phyloP scores from a whole-genome alignment of 2,888 invertebrate species.

The Meta bourneti region DNA sequence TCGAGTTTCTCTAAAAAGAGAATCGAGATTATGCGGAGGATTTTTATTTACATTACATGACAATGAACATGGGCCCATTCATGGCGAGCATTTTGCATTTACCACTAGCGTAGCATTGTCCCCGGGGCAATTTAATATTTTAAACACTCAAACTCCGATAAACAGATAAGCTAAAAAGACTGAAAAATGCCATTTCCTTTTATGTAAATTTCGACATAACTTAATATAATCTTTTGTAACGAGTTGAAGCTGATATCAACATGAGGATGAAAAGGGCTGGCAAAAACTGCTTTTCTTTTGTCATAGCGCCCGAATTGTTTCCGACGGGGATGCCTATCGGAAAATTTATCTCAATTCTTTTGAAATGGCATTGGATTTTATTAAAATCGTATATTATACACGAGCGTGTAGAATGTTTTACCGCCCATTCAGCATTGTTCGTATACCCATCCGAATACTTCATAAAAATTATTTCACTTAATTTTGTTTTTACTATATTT shows the following conservation, averaged over 20 bases:
- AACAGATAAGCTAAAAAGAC: conserved; percentile 25
- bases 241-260: conserved; percentile 22
- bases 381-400: neutral
- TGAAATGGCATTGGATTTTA: neutral
- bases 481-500: no score
- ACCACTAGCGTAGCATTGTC: conserved; percentile 5
- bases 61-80: neutral
- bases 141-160: conserved; percentile 14
- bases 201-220: conserved; percentile 39
- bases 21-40: conserved; percentile 18
- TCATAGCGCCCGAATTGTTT: conserved; percentile 8
- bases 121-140: conserved; percentile 45
- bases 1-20: conserved; percentile 21
- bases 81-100: conserved; percentile 1
- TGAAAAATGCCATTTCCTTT: conserved; percentile 25
- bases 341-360: neutral
- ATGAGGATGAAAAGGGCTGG: neutral
- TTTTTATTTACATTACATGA: conserved; percentile 28
- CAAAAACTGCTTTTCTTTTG: conserved; percentile 17
- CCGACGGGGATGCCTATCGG: conserved; percentile 23
- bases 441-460: no score
- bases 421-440: no score
- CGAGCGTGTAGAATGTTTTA: neutral
- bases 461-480: no score
- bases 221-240: conserved; percentile 50